Evolutionary conservation across 2,113 vertebrate species (phyloP).

Genomic region (Morone saxatilis): DNA sequence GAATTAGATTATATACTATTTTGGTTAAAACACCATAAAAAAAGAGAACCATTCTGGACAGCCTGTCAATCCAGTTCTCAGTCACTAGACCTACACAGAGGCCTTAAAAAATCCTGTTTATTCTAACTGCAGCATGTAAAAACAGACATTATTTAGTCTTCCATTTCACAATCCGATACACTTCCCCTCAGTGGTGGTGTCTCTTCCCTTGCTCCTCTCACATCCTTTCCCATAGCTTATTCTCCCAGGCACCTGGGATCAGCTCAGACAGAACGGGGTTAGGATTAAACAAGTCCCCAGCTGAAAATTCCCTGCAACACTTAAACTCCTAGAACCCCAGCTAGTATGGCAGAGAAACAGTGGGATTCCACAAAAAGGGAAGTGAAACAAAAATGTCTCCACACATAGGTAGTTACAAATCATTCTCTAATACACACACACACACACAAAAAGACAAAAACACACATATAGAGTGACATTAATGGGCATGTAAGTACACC

Average conservation of each 20-base stretch:
- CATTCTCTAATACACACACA: slow-evolving; percentile 12
- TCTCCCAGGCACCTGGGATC: slow-evolving; percentile 52
- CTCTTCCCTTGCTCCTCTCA: slow-evolving; percentile 42
- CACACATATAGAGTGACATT: slow-evolving; percentile 39
- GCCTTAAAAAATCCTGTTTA: slow-evolving; percentile 36
- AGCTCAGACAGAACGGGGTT: slow-evolving; percentile 58
- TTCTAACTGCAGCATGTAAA: slow-evolving; percentile 48
- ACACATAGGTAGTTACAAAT: slow-evolving; percentile 4
- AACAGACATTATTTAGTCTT: slow-evolving; percentile 45
- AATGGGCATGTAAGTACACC: slow-evolving; percentile 43
- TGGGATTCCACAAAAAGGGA: slow-evolving; percentile 39
- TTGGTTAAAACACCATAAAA: not conserved
- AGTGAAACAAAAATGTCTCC: slow-evolving; percentile 2
- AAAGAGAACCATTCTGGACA: not conserved
- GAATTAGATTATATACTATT: slow-evolving; percentile 2
- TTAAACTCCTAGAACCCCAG: slow-evolving; percentile 55
- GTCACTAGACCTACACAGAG: slow-evolving; percentile 9
- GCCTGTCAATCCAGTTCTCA: slow-evolving; percentile 23
- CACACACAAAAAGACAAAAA: not conserved
- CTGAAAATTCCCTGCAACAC: slow-evolving; percentile 63
- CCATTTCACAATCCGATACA: slow-evolving; percentile 32
- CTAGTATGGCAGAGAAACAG: slow-evolving; percentile 47
- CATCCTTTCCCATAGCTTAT: slow-evolving; percentile 58
- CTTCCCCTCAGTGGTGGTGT: slow-evolving; percentile 28
- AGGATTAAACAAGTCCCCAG: slow-evolving; percentile 67